Conservation (phyloP, 2,797 vertebrate genomes). For the Coregonus ussuriensis region DNA sequence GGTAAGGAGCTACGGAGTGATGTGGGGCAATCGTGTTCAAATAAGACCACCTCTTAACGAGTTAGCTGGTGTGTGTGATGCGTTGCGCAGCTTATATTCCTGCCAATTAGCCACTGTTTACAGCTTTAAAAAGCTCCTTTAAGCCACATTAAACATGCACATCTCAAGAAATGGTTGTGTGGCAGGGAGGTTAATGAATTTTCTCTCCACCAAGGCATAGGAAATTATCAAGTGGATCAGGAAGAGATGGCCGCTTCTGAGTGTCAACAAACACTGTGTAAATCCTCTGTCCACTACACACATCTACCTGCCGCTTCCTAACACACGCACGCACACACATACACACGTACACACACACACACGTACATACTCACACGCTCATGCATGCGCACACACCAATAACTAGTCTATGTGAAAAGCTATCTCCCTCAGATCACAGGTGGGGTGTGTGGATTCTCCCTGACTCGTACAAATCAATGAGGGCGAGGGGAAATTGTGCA, state of each 20-base stretch:
- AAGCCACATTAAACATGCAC: slow-evolving; percentile 81
- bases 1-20: neutral
- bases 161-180: slow-evolving; percentile 72
- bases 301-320: slow-evolving; percentile 22
- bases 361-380: neutral
- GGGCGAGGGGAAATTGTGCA: slow-evolving; percentile 45
- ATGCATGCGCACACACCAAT: slow-evolving; percentile 37
- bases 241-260: slow-evolving; percentile 64
- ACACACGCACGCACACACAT: slow-evolving; percentile 16
- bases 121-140: slow-evolving; percentile 78
- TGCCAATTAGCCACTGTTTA: slow-evolving; percentile 75
- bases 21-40: slow-evolving; percentile 33
- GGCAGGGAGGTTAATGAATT: slow-evolving; percentile 81
- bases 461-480: neutral
- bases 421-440: slow-evolving; percentile 66
- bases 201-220: slow-evolving; percentile 69
- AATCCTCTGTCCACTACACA: slow-evolving; percentile 44
- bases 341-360: slow-evolving; percentile 18
- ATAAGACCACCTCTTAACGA: slow-evolving; percentile 55
- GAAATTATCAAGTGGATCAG: slow-evolving; percentile 75
- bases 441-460: slow-evolving; percentile 30
- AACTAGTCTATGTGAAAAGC: slow-evolving; percentile 46
- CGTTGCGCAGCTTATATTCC: slow-evolving; percentile 50
- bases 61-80: slow-evolving; percentile 72
- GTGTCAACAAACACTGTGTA: slow-evolving; percentile 70